These are phyloP conservation scores for Pongo pygmaeus DNA, from an alignment of 2,113 vertebrate species.

Conservation along the genomic window DNA sequence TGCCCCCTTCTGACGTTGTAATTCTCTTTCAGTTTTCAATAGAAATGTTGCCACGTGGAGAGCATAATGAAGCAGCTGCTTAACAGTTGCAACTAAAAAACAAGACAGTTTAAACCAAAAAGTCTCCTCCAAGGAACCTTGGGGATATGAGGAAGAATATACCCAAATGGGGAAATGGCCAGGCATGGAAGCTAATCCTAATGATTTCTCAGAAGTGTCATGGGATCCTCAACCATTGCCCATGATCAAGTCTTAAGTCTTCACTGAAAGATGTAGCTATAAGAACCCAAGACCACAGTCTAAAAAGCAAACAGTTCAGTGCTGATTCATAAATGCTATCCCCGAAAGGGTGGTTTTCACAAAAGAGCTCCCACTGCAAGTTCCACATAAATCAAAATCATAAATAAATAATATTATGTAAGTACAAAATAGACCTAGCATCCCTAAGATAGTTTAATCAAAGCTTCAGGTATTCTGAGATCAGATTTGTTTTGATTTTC, in stretches of 20 bases:
- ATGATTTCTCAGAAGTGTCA: neutral
- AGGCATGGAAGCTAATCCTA: neutral
- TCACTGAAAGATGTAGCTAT: neutral
- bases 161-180: neutral
- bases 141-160: neutral
- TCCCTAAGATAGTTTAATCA: constrained; percentile 65
- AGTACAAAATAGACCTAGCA: constrained; percentile 60
- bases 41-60: constrained; percentile 17
- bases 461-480: constrained; percentile 64
- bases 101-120: constrained; percentile 16
- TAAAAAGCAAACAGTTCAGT: neutral
- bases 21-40: constrained; percentile 54
- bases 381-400: constrained; percentile 68
- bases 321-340: constrained; percentile 23
- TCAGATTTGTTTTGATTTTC: constrained; percentile 72
- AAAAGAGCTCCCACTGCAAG: constrained; percentile 20
- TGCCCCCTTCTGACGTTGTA: neutral
- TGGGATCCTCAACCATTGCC: neutral
- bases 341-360: constrained; percentile 18
- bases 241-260: neutral
- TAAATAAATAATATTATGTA: constrained; percentile 76
- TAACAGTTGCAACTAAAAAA: constrained; percentile 31
- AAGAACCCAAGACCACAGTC: neutral
- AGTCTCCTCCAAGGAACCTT: constrained; percentile 3
- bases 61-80: constrained; percentile 38